phyloP scores from a whole-genome alignment of 2,113 vertebrate species.

The Lynx canadensis region DNA sequence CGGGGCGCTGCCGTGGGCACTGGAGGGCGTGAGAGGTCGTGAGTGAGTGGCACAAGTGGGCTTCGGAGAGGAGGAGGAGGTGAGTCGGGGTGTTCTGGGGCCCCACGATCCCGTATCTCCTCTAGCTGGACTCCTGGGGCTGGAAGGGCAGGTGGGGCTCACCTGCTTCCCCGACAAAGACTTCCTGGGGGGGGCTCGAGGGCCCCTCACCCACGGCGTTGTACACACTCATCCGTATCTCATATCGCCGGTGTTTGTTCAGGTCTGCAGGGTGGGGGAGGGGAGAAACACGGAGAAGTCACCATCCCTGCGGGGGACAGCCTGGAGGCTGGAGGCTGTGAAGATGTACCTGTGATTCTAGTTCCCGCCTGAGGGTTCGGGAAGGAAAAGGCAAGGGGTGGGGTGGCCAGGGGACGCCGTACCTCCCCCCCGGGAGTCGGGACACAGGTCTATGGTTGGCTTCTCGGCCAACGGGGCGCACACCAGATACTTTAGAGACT shows the following conservation, averaged over 20 bases:
- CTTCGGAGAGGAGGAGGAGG: background rate
- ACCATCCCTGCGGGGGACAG: rapidly evolving
- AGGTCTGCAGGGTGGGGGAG: conserved; percentile 86
- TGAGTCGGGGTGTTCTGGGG: rapidly evolving
- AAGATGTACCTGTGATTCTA: rapidly evolving
- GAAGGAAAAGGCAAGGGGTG: background rate
- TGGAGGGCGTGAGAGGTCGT: conserved; percentile 74
- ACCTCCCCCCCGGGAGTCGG: background rate
- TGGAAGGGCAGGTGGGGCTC: background rate
- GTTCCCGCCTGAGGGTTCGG: background rate
- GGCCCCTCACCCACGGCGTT: conserved; percentile 96
- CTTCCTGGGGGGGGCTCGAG: conserved; percentile 93
- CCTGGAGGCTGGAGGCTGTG: background rate
- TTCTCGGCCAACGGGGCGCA: background rate
- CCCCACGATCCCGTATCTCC: rapidly evolving
- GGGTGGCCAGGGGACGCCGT: rapidly evolving
- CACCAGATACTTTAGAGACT: rapidly evolving
- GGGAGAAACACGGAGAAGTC: background rate
- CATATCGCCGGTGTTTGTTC: conserved; percentile 96
- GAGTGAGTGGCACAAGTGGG: no score
- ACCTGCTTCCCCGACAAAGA: conserved; percentile 99
- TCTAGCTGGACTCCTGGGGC: background rate
- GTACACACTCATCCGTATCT: conserved; percentile 96
- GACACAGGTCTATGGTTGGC: rapidly evolving
- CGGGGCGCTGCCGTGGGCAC: conserved; percentile 94